Evolutionary conservation across 2,888 invertebrate species (phyloP).

Genomic region (Eueremaeus valkanovi): DNA sequence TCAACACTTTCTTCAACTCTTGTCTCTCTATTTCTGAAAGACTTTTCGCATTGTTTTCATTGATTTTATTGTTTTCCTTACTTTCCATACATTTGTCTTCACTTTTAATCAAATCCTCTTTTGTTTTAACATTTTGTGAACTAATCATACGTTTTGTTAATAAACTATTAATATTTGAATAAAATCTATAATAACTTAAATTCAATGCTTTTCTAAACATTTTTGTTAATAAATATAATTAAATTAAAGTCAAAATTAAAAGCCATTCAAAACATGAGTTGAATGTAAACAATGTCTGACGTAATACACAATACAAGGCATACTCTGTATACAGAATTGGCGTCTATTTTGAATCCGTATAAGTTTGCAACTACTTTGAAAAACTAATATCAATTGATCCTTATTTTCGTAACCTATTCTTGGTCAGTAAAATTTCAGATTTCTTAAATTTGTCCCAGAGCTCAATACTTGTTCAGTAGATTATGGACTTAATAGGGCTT

Average conservation of each 20-base stretch:
- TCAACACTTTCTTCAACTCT: not conserved
- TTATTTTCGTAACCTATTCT: no score
- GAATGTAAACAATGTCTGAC: not conserved
- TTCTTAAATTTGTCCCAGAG: no score
- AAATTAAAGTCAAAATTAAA: not conserved
- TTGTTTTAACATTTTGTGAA: not conserved
- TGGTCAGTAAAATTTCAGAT: not conserved
- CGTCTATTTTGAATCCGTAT: not conserved
- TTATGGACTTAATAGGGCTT: no score
- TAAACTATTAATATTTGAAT: not conserved
- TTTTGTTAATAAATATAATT: not conserved
- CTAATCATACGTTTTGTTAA: not conserved
- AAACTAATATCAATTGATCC: no score
- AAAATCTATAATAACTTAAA: not conserved
- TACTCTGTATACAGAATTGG: not conserved
- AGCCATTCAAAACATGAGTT: not conserved
- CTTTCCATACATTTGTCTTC: not conserved
- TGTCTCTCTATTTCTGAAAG: not conserved
- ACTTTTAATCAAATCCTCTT: not conserved
- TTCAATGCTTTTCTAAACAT: conserved; percentile 4
- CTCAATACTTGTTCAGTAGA: no score
- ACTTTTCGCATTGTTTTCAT: not conserved
- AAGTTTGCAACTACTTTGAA: no score
- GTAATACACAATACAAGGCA: not conserved
- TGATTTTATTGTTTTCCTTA: not conserved